Evolutionary conservation across 2,888 invertebrate genomes (phyloP), one percentile per base, ranked within the genome.

Genomic region (Athetis lepigone): DNA sequence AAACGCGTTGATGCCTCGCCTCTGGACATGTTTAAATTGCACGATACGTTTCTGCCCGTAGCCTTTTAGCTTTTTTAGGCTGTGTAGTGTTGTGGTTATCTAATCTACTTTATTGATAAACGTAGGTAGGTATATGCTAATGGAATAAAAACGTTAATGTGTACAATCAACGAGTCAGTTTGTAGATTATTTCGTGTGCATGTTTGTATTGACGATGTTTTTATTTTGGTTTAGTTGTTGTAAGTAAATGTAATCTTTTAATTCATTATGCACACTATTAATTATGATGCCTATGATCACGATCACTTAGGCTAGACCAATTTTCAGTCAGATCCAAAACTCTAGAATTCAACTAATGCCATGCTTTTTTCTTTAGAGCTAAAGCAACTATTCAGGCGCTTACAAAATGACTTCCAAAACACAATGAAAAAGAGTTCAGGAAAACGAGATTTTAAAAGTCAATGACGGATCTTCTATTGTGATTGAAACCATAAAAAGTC

Each of bases 1-100:
- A 51, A 70, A 49, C 61, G 61, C 61, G 60, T 59, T 65, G 54
- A 58, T 52, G 54, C 23, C 47, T 43, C 58, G 59, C 77, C 77
- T 50, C 73, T 50, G 61, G 75, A 45, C 56, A 67, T 46, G 64
- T 70, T 67, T 46, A 79, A 78, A 78, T 77, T 75, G 68, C 59
- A 65, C 43, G 71, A 64, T 78, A 67, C 67, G 42, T 45, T 45
- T 59, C 49, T 49, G 54, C 21, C 49, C 56, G 52, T 64, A 56
- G 65, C 60, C 68, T 75, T 69, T 79, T 59, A 55, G 51, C 65
- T 67, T 55, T 61, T 71, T 61, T 58, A 55, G 62, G 27, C 52
- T 62, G 33, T 55, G 54, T 58, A 27, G 56, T 55, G 57, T 45
- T 65, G 49, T 75, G 46, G 46, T 69, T 72, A 75, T 69, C 70